These are phyloP conservation scores for Phenganax stokvisi DNA, from an alignment of 92 coral and sea anemone genomes.

Conservation along the genomic window DNA sequence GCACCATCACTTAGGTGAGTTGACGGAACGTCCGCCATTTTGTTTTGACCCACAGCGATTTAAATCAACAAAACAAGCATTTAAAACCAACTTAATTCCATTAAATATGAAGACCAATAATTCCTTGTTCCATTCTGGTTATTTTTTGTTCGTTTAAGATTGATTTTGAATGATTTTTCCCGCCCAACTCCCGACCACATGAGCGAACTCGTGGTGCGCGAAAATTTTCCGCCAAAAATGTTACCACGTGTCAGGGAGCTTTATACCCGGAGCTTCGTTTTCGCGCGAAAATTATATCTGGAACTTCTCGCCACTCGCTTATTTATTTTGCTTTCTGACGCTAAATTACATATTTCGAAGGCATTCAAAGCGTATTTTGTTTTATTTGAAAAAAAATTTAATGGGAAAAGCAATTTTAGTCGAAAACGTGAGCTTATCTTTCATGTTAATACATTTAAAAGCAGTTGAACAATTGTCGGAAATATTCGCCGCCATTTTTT, in stretches of 20 bases:
- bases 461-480: no score
- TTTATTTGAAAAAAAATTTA: background rate
- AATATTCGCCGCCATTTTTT: background rate
- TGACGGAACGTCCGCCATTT: background rate
- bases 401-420: background rate
- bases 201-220: background rate
- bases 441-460: no score
- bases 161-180: background rate
- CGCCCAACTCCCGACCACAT: background rate
- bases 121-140: background rate
- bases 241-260: slow-evolving; percentile 33
- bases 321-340: background rate
- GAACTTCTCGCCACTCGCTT: background rate
- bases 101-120: background rate
- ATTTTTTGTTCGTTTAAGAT: background rate
- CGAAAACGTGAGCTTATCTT: no score
- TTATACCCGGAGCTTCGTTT: background rate
- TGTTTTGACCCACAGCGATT: background rate
- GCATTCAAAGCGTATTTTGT: background rate
- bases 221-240: slow-evolving; percentile 28
- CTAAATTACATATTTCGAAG: background rate
- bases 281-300: slow-evolving; percentile 1
- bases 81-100: background rate
- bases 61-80: slow-evolving; percentile 4
- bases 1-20: background rate